Percentiles rank a stretch among this genome's conserved stretches.
phyloP scores from a whole-genome alignment of 2,113 vertebrate species.

The Thomomys bottae region DNA sequence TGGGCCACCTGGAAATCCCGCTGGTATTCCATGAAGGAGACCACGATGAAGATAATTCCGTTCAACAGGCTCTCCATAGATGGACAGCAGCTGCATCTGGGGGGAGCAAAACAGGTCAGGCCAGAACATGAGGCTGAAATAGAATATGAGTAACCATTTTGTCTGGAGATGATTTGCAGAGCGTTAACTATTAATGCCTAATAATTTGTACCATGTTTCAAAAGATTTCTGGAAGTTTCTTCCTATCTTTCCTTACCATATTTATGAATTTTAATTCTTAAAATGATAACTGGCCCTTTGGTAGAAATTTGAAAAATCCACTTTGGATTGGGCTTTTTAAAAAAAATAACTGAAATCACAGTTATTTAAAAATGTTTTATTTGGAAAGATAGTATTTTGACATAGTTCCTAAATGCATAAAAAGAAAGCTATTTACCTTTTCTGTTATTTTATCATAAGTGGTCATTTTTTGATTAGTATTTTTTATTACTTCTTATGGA shows the following conservation, averaged over 20 bases:
- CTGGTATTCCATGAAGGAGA: slow-evolving; percentile 97
- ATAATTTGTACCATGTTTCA: neutral
- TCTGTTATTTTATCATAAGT: slow-evolving; percentile 20
- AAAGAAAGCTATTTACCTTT: slow-evolving; percentile 26
- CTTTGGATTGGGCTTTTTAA: neutral
- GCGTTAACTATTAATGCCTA: neutral
- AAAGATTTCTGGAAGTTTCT: neutral
- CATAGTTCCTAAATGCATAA: slow-evolving; percentile 7
- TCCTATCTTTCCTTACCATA: neutral
- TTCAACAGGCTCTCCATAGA: slow-evolving; percentile 86
- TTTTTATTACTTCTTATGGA: slow-evolving; percentile 11
- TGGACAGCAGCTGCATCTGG: slow-evolving; percentile 85
- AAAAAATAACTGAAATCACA: neutral
- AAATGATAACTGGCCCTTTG: neutral
- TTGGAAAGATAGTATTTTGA: neutral
- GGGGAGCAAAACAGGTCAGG: slow-evolving; percentile 85
- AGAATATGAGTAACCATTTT: slow-evolving; percentile 21
- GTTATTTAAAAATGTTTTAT: slow-evolving; percentile 47
- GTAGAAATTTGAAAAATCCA: slow-evolving; percentile 34
- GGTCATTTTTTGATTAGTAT: slow-evolving; percentile 13
- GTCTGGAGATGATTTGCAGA: too few species aligned
- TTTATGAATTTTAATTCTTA: slow-evolving; percentile 49
- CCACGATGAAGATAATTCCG: slow-evolving; percentile 96
- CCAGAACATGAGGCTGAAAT: slow-evolving; percentile 51
- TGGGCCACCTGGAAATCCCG: slow-evolving; percentile 95